Conservation (phyloP, 2,797 vertebrate genomes). For the Pangasius djambal region DNA sequence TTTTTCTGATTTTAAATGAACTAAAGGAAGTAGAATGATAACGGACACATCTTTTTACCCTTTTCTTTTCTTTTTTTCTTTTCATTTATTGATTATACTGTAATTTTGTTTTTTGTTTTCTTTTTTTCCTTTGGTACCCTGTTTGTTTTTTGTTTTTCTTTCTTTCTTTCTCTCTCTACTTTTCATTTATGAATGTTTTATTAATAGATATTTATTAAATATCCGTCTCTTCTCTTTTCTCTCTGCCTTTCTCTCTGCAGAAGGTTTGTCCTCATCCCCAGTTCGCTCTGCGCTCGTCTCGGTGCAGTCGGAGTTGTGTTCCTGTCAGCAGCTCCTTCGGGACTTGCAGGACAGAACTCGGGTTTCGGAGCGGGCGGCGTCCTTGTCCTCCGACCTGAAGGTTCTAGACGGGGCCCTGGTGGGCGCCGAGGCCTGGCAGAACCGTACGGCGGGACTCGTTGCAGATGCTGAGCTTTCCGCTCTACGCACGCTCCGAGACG, state of each 20-base stretch:
- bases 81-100: neutral
- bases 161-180: neutral
- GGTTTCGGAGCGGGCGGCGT: conserved; percentile 76
- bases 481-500: conserved; percentile 69
- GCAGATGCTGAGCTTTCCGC: conserved; percentile 60
- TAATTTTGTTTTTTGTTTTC: neutral
- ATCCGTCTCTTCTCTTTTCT: neutral
- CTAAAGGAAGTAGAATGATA: neutral
- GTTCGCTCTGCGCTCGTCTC: conserved; percentile 53
- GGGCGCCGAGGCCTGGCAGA: conserved; percentile 82
- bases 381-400: conserved; percentile 76
- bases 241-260: conserved; percentile 56
- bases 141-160: neutral
- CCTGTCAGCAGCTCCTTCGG: conserved; percentile 73
- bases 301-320: conserved; percentile 75
- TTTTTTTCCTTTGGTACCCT: neutral
- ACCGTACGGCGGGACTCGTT: conserved; percentile 24
- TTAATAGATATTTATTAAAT: neutral
- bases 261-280: conserved; percentile 68
- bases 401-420: conserved; percentile 74
- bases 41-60: neutral
- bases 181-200: neutral
- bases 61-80: neutral
- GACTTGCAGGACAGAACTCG: conserved; percentile 75
- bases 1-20: neutral